Evolutionary conservation across 2,797 vertebrate genomes (phyloP).

Genomic region (Sardinella longiceps): DNA sequence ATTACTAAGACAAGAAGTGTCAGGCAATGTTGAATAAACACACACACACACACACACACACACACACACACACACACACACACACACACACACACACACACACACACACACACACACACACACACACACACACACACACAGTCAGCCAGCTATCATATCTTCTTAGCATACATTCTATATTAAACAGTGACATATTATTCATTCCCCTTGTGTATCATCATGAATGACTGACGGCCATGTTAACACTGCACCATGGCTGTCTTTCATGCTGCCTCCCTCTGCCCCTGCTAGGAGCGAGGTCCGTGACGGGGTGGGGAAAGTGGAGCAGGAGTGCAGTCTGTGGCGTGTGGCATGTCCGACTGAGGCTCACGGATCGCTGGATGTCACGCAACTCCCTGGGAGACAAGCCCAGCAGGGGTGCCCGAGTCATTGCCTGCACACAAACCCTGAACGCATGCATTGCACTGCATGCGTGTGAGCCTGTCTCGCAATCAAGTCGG

Average conservation of each 20-base stretch:
- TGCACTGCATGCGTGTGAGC: neutral
- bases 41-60: too few species aligned
- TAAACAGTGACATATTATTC: neutral
- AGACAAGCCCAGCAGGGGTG: conserved; percentile 25
- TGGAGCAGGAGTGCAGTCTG: conserved; percentile 7
- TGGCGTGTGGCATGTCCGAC: conserved; percentile 14
- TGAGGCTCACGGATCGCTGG: conserved; percentile 21
- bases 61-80: too few species aligned
- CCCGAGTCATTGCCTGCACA: neutral
- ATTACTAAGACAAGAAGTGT: neutral
- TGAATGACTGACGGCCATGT: neutral
- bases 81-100: too few species aligned
- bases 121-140: too few species aligned
- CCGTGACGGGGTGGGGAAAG: neutral
- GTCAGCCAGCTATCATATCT: too few species aligned
- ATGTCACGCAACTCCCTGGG: conserved; percentile 22
- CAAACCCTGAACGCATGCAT: conserved; percentile 8
- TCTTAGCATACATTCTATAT: neutral
- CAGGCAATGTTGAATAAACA: neutral
- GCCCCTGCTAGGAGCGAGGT: neutral
- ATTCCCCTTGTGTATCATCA: neutral
- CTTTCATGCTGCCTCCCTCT: neutral
- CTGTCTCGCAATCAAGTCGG: neutral
- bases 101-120: too few species aligned
- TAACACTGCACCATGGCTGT: neutral